Conservation (phyloP, 2,113 vertebrate genomes). For the Greenwoodochromis staneri region DNA sequence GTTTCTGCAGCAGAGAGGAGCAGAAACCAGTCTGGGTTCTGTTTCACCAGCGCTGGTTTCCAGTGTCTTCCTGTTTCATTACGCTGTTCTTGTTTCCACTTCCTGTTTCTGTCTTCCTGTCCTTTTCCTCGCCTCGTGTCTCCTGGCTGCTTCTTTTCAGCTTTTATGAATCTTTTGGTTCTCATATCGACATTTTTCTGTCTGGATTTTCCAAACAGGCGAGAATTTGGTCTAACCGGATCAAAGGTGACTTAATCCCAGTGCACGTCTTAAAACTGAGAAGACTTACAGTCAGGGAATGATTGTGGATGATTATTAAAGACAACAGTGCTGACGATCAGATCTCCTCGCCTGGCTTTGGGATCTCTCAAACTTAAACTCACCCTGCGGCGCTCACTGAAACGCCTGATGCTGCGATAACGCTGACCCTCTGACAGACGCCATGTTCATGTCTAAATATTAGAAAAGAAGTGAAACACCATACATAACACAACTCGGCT, state of each 20-base stretch:
- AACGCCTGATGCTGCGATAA: background rate
- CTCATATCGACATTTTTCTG: background rate
- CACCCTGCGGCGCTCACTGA: background rate
- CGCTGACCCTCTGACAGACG: background rate
- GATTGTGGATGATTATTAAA: background rate
- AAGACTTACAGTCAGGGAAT: background rate
- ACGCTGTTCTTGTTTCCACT: background rate
- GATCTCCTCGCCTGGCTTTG: background rate
- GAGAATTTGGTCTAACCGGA: background rate
- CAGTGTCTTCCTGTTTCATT: background rate
- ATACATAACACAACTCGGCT: background rate
- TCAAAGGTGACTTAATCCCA: background rate
- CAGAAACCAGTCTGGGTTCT: background rate
- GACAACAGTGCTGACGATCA: background rate
- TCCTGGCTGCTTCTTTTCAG: background rate
- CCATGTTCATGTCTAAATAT: background rate
- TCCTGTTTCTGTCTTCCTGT: background rate
- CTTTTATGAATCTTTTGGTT: background rate
- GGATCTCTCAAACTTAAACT: background rate
- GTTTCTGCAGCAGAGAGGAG: background rate
- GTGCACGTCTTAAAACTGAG: background rate
- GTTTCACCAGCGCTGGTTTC: background rate
- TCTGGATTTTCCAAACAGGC: background rate
- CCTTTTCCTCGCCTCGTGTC: accelerated
- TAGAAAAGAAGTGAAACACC: background rate